A percentile compares a stretch with the other conserved stretches of the same genome.
These are phyloP conservation scores for Tauraco erythrolophus DNA, from an alignment of 2,113 vertebrate genomes.

Conservation along the genomic window DNA sequence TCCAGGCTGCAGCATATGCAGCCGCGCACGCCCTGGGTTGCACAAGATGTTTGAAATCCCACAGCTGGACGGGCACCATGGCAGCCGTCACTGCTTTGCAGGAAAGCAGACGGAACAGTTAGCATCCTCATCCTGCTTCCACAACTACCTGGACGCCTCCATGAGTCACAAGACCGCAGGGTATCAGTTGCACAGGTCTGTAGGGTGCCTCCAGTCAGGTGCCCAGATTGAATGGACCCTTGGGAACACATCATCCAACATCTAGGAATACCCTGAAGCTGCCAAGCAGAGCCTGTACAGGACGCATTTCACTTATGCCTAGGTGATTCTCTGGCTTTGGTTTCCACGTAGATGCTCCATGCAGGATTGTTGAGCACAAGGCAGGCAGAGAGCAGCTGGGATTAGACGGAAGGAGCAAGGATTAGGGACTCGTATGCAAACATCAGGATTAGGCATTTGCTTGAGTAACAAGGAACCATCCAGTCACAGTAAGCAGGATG, in stretches of 20 bases:
- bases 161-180: rapidly evolving
- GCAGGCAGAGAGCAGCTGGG: neutral
- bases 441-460: neutral
- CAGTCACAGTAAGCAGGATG: neutral
- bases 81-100: rapidly evolving
- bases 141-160: neutral
- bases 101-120: neutral
- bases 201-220: neutral
- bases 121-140: neutral
- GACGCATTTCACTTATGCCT: rapidly evolving
- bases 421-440: neutral
- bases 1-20: neutral
- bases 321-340: neutral
- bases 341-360: rapidly evolving
- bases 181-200: rapidly evolving
- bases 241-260: neutral
- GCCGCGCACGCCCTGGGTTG: neutral
- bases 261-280: neutral
- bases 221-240: rapidly evolving
- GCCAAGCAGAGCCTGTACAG: rapidly evolving
- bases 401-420: neutral
- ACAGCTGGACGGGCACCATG: neutral
- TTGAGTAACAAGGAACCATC: neutral
- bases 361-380: neutral
- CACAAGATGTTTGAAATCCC: neutral